Base-by-base conservation (phyloP, 2,888 invertebrate species). In the Labia minor region DNA sequence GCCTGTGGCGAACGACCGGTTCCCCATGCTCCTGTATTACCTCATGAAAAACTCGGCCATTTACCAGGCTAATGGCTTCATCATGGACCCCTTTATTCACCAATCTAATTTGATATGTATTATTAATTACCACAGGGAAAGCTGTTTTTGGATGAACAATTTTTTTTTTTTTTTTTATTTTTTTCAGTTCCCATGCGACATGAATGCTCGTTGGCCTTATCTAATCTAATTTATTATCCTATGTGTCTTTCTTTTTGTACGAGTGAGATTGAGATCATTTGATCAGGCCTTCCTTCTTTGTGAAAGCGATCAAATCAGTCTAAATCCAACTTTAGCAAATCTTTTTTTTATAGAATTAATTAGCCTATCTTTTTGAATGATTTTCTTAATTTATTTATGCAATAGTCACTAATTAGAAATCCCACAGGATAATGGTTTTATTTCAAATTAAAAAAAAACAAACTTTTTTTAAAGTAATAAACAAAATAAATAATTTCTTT, bases 141-240 rank as follows among this genome's bases (percentile, higher is more conserved):
- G 49, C 14, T 3, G 49, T 49, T 49, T 14, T 49, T 4, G 16
- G 16, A 3, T 49, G 49, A 49, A 49, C 49, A 49, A 14, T 8
- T 8, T 8, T 49, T 14, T 8, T 8, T 49, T 49, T 49, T 8
- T 49, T 49, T 49, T 49, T 49, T 49, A 49, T 49, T 14, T 49
- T n/a, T 11, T 14, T 11, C 14, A 49, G 49, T 49, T 49, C 49
- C 6, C 3, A 4, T 4, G 3, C 2, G n/a, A 49, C 49, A 49
- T 49, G 49, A 49, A 49, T 49, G 49, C 49, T n/a, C 49, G 6
- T 49, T 14, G 49, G 3, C 14, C 49, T 49, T 49, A 49, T 49
- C 49, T 49, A 49, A 49, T 49, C 49, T 49, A 49, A 49, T 49
- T n/a, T 49, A 49, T 49, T 11, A 49, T n/a, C n/a, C n/a, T n/a